These are phyloP conservation scores for Lepidonotus clava DNA, from an alignment of 2,888 invertebrate genomes.

Conservation along the genomic window DNA sequence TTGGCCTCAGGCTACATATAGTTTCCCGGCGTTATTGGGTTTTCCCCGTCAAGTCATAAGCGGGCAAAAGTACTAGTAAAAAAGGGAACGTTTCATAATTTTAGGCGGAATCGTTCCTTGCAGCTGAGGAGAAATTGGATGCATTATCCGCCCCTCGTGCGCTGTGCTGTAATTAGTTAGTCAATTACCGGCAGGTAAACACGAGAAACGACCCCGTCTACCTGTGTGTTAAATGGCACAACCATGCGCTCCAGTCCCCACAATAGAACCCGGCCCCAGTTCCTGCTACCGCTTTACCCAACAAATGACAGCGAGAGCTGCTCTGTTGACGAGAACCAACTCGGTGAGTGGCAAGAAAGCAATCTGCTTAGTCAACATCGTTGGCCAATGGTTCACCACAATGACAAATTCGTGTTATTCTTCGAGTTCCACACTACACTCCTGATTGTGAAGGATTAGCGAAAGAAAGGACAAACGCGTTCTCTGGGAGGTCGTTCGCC, in stretches of 20 bases:
- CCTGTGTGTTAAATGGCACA: neutral
- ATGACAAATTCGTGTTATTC: conserved; percentile 50
- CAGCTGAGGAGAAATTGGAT: no score
- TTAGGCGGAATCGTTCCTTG: no score
- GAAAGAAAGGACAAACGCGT: conserved; percentile 26
- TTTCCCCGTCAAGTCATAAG: neutral
- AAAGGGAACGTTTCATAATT: no score
- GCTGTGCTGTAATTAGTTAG: neutral
- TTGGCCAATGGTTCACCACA: conserved; percentile 16
- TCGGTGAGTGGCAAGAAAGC: conserved; percentile 24
- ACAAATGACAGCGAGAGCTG: neutral
- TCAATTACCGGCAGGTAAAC: neutral
- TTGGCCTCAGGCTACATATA: neutral
- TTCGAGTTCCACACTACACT: neutral
- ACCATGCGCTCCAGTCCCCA: neutral
- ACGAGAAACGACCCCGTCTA: neutral
- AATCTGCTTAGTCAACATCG: conserved; percentile 49
- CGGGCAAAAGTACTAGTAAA: no score
- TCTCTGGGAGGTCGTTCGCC: no score
- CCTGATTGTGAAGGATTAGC: conserved; percentile 40
- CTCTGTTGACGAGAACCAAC: neutral
- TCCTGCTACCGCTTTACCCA: neutral
- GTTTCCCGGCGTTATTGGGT: neutral
- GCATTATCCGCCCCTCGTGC: no score
- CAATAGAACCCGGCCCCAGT: neutral